Conservation (phyloP, 1,140 invertebrate genomes). For the Cataglyphis hispanica region DNA sequence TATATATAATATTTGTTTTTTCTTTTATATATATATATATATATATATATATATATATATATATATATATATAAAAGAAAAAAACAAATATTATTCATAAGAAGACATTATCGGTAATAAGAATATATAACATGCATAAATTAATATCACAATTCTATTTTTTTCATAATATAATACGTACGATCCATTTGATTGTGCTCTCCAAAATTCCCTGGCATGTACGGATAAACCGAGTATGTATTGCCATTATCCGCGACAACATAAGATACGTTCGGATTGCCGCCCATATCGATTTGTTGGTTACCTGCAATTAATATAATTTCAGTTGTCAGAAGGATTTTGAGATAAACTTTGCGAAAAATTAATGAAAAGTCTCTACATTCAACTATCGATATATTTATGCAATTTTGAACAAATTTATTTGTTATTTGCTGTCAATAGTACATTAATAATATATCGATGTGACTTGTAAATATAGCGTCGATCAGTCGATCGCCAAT, state of each 20-base stretch:
- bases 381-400: neutral
- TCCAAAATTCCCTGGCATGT: slow-evolving; percentile 24
- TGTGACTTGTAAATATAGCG: neutral
- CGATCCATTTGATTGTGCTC: slow-evolving; percentile 57
- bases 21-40: no score
- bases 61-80: no score
- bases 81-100: slow-evolving; percentile 55
- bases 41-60: no score
- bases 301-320: slow-evolving; percentile 34
- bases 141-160: slow-evolving; percentile 86
- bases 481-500: no score
- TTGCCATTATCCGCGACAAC: neutral
- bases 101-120: slow-evolving; percentile 21
- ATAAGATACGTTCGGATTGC: slow-evolving; percentile 9
- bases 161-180: slow-evolving; percentile 70
- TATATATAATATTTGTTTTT: no score
- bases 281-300: neutral
- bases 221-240: neutral
- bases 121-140: slow-evolving; percentile 81
- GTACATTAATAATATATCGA: neutral
- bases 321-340: neutral
- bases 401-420: neutral
- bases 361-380: neutral
- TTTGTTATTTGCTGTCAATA: neutral
- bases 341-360: neutral